phyloP scores from a whole-genome alignment of 2,113 vertebrate genomes.

The Neofelis nebulosa region DNA sequence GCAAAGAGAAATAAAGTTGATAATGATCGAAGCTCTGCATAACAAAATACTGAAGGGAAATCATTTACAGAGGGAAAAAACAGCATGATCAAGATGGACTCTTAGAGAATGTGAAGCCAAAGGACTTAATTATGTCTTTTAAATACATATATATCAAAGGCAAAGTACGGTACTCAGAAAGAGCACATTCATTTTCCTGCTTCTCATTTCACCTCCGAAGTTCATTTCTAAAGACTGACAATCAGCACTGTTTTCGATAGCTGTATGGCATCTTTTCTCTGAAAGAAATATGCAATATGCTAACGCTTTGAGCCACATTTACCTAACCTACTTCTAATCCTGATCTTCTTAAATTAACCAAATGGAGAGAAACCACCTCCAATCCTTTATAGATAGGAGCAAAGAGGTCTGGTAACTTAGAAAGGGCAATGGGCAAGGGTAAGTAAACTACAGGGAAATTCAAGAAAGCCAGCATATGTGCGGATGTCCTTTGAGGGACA shows the following conservation, averaged over 20 bases:
- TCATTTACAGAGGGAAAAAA: background rate
- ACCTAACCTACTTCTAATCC: background rate
- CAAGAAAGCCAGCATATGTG: background rate
- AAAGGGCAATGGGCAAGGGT: background rate
- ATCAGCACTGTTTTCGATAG: background rate
- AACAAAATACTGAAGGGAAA: background rate
- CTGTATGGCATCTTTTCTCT: background rate
- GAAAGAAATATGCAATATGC: background rate
- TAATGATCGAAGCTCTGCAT: background rate
- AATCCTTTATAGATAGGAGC: background rate
- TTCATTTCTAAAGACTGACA: slow-evolving; percentile 22
- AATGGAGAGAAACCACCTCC: background rate
- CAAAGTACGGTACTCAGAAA: background rate
- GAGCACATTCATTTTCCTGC: background rate
- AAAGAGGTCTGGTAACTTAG: background rate
- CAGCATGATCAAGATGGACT: background rate
- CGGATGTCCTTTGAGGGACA: slow-evolving; percentile 8
- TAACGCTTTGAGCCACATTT: background rate
- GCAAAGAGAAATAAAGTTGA: background rate
- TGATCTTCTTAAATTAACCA: slow-evolving; percentile 42
- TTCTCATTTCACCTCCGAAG: background rate
- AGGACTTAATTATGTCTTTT: background rate
- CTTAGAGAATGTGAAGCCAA: background rate
- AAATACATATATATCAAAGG: background rate
- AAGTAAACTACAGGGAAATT: background rate